phyloP scores from a whole-genome alignment of 2,113 vertebrate genomes.

The Gymnorhina tibicen region DNA sequence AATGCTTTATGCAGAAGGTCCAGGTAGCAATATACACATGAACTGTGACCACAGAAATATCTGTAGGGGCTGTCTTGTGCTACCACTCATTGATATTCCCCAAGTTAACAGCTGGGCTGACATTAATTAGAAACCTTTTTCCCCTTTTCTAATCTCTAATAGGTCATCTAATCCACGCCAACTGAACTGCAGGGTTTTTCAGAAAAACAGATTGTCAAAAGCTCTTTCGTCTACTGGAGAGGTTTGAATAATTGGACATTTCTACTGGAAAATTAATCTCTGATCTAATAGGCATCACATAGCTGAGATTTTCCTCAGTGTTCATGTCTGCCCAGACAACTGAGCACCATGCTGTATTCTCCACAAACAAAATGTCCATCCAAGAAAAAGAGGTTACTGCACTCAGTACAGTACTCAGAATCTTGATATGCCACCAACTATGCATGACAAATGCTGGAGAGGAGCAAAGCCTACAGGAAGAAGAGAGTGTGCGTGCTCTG shows the following conservation, averaged over 20 bases:
- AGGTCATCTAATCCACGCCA: conserved; percentile 14
- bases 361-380: conserved; percentile 63
- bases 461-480: conserved; percentile 10
- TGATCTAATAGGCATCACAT: conserved; percentile 30
- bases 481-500: background rate
- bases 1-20: background rate
- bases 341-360: conserved; percentile 19
- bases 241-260: conserved; percentile 35
- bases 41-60: background rate
- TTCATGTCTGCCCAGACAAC: conserved; percentile 24
- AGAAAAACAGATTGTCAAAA: conserved; percentile 47
- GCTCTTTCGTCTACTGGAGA: background rate
- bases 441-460: conserved; percentile 45
- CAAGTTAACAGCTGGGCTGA: conserved; percentile 11
- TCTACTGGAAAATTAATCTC: conserved; percentile 42
- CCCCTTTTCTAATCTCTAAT: background rate
- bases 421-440: conserved; percentile 51
- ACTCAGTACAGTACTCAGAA: conserved; percentile 26
- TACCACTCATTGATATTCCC: background rate
- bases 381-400: conserved; percentile 50
- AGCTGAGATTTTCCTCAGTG: conserved; percentile 36
- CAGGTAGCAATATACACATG: background rate
- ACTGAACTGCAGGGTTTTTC: background rate
- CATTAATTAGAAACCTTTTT: conserved; percentile 25
- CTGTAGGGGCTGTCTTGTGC: background rate